Evolutionary conservation across 2,797 vertebrate species (phyloP).

Genomic region (Pipistrellus pygmaeus): DNA sequence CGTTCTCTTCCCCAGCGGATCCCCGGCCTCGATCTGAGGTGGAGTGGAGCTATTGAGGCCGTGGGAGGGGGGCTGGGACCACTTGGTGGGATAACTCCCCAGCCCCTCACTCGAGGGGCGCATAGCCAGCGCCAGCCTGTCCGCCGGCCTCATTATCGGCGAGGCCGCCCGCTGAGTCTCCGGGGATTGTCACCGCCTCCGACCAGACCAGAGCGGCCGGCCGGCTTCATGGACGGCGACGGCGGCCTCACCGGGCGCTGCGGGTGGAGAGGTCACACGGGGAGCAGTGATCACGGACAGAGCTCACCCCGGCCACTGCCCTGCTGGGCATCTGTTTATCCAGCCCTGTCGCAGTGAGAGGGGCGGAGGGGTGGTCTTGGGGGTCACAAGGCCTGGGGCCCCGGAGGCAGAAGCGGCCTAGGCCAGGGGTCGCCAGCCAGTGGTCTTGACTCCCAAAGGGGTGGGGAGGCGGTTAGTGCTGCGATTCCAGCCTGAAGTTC

Average conservation of each 20-base stretch:
- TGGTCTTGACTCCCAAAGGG: not conserved
- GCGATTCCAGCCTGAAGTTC: not conserved
- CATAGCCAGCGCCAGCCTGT: conserved; percentile 35
- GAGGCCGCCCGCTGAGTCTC: conserved; percentile 59
- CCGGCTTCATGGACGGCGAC: conserved; percentile 63
- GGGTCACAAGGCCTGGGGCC: not conserved
- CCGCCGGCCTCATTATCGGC: conserved; percentile 70
- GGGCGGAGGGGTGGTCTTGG: not conserved
- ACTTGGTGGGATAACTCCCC: not conserved
- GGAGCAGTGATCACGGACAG: conserved; percentile 56
- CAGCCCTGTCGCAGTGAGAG: not conserved
- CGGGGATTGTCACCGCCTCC: conserved; percentile 69
- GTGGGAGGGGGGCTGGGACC: fast-evolving
- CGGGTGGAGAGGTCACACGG: conserved; percentile 62
- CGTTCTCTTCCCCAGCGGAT: not conserved
- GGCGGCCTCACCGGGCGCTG: conserved; percentile 48
- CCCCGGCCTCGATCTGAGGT: not conserved
- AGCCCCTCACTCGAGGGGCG: not conserved
- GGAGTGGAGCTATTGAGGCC: not conserved
- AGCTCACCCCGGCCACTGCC: not conserved
- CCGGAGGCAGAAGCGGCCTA: not conserved
- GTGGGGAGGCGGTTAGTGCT: not conserved
- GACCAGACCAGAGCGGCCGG: conserved; percentile 54
- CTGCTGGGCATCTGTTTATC: not conserved
- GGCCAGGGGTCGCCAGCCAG: not conserved